A percentile compares a stretch with the other conserved stretches of the same genome.
These are phyloP conservation scores for Amphibalanus amphitrite DNA, from an alignment of 1,140 invertebrate species.

Conservation along the genomic window DNA sequence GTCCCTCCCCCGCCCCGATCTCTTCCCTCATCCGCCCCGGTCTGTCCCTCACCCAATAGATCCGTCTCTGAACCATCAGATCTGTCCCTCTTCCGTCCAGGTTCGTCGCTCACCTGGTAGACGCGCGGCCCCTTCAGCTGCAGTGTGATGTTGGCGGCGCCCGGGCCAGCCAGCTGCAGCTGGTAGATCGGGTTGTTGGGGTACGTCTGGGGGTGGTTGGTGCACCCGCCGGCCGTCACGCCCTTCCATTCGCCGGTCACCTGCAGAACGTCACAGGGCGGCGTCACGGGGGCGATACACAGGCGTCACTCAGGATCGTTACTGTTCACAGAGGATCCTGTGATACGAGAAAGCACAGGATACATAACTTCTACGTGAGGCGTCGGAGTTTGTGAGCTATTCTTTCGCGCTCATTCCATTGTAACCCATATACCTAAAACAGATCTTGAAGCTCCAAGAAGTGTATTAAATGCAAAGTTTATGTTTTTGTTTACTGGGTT, in stretches of 20 bases:
- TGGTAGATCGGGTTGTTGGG: constrained; percentile 68
- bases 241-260: constrained; percentile 64
- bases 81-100: not conserved
- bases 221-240: constrained; percentile 69
- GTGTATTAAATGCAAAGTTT: too few species aligned
- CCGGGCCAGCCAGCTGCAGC: constrained; percentile 37
- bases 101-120: constrained; percentile 43
- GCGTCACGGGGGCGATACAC: too few species aligned
- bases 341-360: not conserved
- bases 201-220: constrained; percentile 60
- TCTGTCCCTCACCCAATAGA: not conserved
- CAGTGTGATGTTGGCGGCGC: constrained; percentile 38
- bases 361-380: not conserved
- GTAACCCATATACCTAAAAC: not conserved
- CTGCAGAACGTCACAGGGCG: constrained; percentile 29
- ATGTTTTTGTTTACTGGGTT: too few species aligned
- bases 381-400: not conserved
- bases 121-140: constrained; percentile 79
- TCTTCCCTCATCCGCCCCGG: too few species aligned
- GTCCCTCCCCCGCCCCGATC: not conserved
- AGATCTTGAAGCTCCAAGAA: too few species aligned
- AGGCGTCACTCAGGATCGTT: not conserved
- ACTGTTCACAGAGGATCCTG: not conserved
- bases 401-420: not conserved
- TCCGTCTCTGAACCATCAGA: not conserved